Evolutionary conservation across 2,797 vertebrate species (phyloP).

Genomic region (Fundulus diaphanus): DNA sequence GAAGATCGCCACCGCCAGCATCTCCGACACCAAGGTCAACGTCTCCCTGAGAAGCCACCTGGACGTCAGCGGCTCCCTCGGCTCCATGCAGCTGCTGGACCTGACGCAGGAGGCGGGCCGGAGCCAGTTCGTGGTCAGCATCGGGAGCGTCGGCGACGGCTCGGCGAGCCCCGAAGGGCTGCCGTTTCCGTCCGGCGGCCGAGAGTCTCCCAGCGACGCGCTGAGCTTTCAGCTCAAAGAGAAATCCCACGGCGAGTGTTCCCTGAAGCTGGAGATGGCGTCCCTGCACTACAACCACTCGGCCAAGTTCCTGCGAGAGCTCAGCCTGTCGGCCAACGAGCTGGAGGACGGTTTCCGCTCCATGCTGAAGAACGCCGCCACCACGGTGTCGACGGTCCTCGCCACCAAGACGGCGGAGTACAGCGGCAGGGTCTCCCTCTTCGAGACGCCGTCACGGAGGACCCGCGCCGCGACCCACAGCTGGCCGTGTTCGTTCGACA

Average conservation of each 20-base stretch:
- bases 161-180: constrained; percentile 71
- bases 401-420: constrained; percentile 97
- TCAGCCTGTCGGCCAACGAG: constrained; percentile 94
- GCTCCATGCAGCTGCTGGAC: constrained; percentile 93
- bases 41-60: constrained; percentile 90
- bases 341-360: constrained; percentile 94
- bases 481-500: constrained; percentile 79
- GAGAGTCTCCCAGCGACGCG: constrained; percentile 83
- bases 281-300: constrained; percentile 98
- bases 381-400: constrained; percentile 93
- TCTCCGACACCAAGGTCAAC: constrained; percentile 93
- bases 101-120: constrained; percentile 89
- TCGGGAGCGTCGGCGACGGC: constrained; percentile 86
- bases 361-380: constrained; percentile 94
- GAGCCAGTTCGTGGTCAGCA: constrained; percentile 95
- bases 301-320: constrained; percentile 93
- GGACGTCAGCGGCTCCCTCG: constrained; percentile 92
- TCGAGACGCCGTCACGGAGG: constrained; percentile 86
- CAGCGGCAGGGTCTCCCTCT: constrained; percentile 95
- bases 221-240: constrained; percentile 90
- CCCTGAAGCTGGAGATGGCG: constrained; percentile 91
- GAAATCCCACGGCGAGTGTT: constrained; percentile 89
- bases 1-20: constrained; percentile 98
- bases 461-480: constrained; percentile 76
- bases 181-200: constrained; percentile 75